A percentile compares a stretch with the other conserved stretches of the same genome.
phyloP scores from a whole-genome alignment of 2,888 invertebrate species.

The Drosophila borborema region DNA sequence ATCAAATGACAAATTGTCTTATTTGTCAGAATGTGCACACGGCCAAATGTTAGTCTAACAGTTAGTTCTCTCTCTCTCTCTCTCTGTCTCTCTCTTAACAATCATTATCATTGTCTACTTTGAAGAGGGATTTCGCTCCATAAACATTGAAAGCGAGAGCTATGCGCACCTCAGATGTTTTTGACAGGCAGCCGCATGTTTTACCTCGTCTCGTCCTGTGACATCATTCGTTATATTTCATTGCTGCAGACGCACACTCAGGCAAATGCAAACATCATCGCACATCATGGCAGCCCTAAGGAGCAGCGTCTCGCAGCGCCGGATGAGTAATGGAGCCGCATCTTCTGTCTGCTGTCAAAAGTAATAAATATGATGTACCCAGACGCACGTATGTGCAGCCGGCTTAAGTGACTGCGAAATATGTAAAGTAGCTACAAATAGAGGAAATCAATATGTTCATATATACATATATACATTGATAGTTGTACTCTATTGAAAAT shows the following conservation, averaged over 20 bases:
- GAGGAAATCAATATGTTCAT: background rate
- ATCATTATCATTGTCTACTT: constrained; percentile 78
- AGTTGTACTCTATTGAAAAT: background rate
- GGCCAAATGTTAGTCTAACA: constrained; percentile 31
- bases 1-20: constrained; percentile 80
- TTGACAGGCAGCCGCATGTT: constrained; percentile 64
- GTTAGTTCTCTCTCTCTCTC: constrained; percentile 1
- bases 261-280: constrained; percentile 60
- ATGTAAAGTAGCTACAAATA: constrained; percentile 3
- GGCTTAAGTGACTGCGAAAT: constrained; percentile 12
- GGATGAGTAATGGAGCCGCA: constrained; percentile 66
- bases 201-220: constrained; percentile 34
- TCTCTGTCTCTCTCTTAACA: constrained; percentile 25
- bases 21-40: constrained; percentile 58
- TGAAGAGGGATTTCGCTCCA: constrained; percentile 38
- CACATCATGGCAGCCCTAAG: constrained; percentile 43
- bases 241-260: constrained; percentile 45
- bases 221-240: constrained; percentile 79
- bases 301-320: constrained; percentile 21
- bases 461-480: background rate
- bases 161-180: constrained; percentile 59
- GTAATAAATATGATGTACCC: constrained; percentile 28
- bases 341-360: constrained; percentile 37
- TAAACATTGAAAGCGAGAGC: constrained; percentile 35
- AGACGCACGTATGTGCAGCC: constrained; percentile 18